These are phyloP conservation scores for Apeltes quadracus DNA, from an alignment of 2,113 vertebrate species.

Conservation along the genomic window DNA sequence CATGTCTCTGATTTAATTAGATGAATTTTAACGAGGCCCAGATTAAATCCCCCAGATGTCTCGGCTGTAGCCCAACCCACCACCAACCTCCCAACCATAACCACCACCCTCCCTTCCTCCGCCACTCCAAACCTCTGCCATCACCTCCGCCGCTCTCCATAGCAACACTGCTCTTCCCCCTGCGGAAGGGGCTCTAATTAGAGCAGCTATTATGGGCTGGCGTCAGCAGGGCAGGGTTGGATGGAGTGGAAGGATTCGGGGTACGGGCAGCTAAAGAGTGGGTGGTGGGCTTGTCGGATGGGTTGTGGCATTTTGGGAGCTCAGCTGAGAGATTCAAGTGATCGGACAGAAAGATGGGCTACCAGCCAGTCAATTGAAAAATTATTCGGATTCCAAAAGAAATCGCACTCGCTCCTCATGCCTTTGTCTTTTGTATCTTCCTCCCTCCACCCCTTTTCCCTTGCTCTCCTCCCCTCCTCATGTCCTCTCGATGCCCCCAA, in stretches of 20 bases:
- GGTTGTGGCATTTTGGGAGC: slow-evolving; percentile 23
- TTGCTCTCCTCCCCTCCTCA: slow-evolving; percentile 44
- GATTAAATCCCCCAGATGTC: slow-evolving; percentile 85
- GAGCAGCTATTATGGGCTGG: slow-evolving; percentile 86
- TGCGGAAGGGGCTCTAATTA: slow-evolving; percentile 84
- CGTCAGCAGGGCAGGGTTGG: slow-evolving; percentile 64
- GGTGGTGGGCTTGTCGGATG: slow-evolving; percentile 57
- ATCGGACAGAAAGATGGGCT: slow-evolving; percentile 19
- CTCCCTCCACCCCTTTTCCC: slow-evolving; percentile 6
- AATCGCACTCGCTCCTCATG: slow-evolving; percentile 10
- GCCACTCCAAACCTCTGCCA: slow-evolving; percentile 62
- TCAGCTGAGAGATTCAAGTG: slow-evolving; percentile 16
- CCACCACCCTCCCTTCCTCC: slow-evolving; percentile 62
- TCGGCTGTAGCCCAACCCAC: slow-evolving; percentile 74
- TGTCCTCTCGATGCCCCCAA: slow-evolving; percentile 54
- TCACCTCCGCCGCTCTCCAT: slow-evolving; percentile 76
- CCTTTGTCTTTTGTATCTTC: slow-evolving; percentile 3
- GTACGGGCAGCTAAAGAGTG: slow-evolving; percentile 46
- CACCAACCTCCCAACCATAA: background rate
- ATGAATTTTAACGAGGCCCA: slow-evolving; percentile 84
- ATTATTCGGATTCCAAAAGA: slow-evolving; percentile 17
- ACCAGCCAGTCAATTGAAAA: slow-evolving; percentile 30
- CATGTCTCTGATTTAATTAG: slow-evolving; percentile 85
- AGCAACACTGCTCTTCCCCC: slow-evolving; percentile 80
- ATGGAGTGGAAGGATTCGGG: slow-evolving; percentile 54